Base-by-base conservation (phyloP, 2,888 invertebrate species). In the Cheilosia grossa region DNA sequence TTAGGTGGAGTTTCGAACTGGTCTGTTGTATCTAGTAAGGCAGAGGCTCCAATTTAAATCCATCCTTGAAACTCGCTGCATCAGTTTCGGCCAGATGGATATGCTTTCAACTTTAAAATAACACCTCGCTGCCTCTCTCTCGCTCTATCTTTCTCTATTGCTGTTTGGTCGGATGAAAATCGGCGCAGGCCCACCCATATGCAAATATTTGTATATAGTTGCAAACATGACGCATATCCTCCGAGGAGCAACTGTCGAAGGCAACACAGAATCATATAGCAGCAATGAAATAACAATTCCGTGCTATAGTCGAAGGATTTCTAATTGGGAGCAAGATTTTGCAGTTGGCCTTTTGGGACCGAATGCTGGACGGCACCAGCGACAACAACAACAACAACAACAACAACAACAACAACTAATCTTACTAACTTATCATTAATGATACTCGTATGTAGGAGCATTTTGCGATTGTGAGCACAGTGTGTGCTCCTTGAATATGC, bases 381-480 rank as follows among this genome's bases (percentile, higher is more conserved):
- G 7, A 10, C 13, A 24, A 24, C 19, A 17, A 6, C 9, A n/a
- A 7, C 44, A 1, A 19, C 17, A 47, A 2, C 17, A 47, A 9
- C 44, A 44, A 2, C 19, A 47, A 3, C n/a, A n/a, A n/a, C n/a
- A n/a, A n/a, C 1, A 44, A 27, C 44, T 44, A 6, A 44, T 42
- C 42, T 44, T 44, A 24, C 24, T 44, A 44, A 61, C 42, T 44
- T 61, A 44, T 61, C 61, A 40, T 40, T 9, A 59, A 59, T 40
- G 40, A 59, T 42, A 21, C 21, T 21, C 21, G 21, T 21, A n/a
- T 17, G 19, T 40, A 33, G 2, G n/a, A 27, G 24, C 21, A 42
- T 59, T 59, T 49, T 19, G 47, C 6, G 64, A 49, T 64, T 49
- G 33, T n/a, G 33, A 61, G 30, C 17, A 27, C 59, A 47, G 17